Conservation (phyloP, 2,888 invertebrate genomes). For the Ptilodon capucinus region DNA sequence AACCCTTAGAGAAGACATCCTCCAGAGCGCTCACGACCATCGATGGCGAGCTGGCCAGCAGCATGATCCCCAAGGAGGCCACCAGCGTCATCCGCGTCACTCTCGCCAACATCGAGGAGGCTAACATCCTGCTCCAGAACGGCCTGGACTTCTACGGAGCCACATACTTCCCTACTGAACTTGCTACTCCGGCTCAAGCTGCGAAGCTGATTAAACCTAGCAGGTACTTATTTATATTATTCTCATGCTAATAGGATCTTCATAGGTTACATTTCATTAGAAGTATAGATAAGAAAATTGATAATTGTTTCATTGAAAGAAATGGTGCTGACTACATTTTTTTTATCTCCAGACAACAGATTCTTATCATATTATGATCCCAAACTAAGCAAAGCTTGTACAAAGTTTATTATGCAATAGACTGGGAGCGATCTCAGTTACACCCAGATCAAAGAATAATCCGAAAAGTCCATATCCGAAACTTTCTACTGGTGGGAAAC, state of each 20-base stretch:
- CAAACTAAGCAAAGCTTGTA: no score
- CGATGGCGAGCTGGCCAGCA: constrained; percentile 74
- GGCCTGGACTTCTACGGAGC: constrained; percentile 94
- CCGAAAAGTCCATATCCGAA: no score
- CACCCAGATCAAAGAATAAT: no score
- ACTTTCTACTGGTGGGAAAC: no score
- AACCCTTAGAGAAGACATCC: constrained; percentile 63
- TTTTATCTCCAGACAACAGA: no score
- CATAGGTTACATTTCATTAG: no score
- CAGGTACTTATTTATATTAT: constrained; percentile 48
- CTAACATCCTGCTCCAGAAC: constrained; percentile 90
- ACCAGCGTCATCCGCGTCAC: constrained; percentile 88
- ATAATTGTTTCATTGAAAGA: no score
- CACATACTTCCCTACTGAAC: constrained; percentile 93
- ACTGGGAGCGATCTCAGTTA: no score
- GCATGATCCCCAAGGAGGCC: constrained; percentile 82
- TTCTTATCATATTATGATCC: no score
- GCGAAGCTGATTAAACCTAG: constrained; percentile 82
- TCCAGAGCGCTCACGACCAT: constrained; percentile 68
- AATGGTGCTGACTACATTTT: no score
- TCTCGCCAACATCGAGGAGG: constrained; percentile 89
- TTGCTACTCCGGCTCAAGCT: constrained; percentile 85
- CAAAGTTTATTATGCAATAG: no score
- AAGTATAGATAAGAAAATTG: no score
- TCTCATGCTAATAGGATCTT: not conserved